Percentiles rank a stretch among this genome's conserved stretches.
phyloP scores from a whole-genome alignment of 1,140 invertebrate species.

The Drosophila trapezifrons region DNA sequence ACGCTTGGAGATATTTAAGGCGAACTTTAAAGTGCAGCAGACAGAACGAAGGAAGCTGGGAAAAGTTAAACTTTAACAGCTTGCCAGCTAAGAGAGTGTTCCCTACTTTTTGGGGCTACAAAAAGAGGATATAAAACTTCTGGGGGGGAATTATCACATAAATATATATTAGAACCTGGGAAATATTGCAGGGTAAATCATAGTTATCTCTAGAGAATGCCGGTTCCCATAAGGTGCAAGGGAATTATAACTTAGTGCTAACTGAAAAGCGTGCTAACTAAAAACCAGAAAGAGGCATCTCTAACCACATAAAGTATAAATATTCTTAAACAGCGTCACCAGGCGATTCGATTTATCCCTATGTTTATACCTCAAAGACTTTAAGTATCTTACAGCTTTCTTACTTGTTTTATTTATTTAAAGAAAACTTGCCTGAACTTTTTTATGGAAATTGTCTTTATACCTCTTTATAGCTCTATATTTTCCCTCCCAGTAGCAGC shows the following conservation, averaged over 20 bases:
- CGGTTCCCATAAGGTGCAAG: too few species aligned
- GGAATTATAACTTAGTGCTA: neutral
- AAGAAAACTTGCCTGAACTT: neutral
- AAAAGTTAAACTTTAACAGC: slow-evolving; percentile 22
- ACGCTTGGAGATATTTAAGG: slow-evolving; percentile 8
- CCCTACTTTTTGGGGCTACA: slow-evolving; percentile 38
- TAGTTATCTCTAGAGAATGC: neutral
- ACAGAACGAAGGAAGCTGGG: slow-evolving; percentile 7
- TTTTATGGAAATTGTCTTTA: too few species aligned
- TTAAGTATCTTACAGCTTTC: neutral
- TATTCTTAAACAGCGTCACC: too few species aligned
- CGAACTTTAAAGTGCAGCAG: slow-evolving; percentile 50
- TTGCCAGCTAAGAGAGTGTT: slow-evolving; percentile 28
- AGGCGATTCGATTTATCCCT: too few species aligned
- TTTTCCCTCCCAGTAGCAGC: neutral
- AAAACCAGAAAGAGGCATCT: neutral
- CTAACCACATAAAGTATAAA: too few species aligned
- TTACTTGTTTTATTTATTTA: neutral
- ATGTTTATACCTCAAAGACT: too few species aligned
- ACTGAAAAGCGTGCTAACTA: neutral
- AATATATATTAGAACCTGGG: slow-evolving; percentile 2
- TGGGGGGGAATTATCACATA: neutral
- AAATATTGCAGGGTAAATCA: slow-evolving; percentile 4
- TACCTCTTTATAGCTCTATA: neutral
- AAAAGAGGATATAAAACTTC: neutral